Conservation (phyloP, 2,888 invertebrate genomes). For the Muschampia plurimacula region DNA sequence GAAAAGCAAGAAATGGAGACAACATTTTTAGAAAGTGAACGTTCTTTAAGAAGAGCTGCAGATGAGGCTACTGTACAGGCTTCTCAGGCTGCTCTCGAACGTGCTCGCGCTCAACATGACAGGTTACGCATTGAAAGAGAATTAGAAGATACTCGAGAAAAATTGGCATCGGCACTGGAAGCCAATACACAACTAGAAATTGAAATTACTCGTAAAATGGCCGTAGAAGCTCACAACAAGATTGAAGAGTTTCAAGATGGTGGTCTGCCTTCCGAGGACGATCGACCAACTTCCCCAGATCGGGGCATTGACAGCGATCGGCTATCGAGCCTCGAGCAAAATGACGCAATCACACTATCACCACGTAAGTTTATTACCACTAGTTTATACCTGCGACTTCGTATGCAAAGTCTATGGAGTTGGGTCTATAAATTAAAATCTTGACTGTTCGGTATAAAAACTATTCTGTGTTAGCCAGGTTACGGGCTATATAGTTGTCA, state of each 20-base stretch:
- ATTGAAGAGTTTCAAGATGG: conserved; percentile 62
- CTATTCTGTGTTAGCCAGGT: too few species aligned
- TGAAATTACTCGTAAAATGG: conserved; percentile 76
- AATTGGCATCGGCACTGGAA: conserved; percentile 67
- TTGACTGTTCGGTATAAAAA: too few species aligned
- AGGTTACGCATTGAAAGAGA: conserved; percentile 88
- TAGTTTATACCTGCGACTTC: too few species aligned
- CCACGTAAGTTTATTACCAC: conserved; percentile 67
- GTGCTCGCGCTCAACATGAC: conserved; percentile 90
- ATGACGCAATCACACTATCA: conserved; percentile 74
- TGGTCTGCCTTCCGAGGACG: conserved; percentile 67
- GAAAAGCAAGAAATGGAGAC: conserved; percentile 75
- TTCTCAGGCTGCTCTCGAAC: conserved; percentile 90
- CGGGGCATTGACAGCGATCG: conserved; percentile 95
- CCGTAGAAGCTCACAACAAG: conserved; percentile 62
- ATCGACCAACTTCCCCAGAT: conserved; percentile 90
- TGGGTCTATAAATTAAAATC: too few species aligned
- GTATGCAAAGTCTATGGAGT: too few species aligned
- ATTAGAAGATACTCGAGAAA: conserved; percentile 83
- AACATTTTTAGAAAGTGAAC: conserved; percentile 79
- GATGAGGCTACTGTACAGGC: conserved; percentile 90
- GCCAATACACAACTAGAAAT: conserved; percentile 71
- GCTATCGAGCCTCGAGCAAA: conserved; percentile 87
- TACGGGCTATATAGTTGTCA: too few species aligned
- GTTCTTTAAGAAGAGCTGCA: conserved; percentile 87